Percentiles rank a stretch among this genome's conserved stretches.
These are phyloP conservation scores for Bombyx mori DNA, from an alignment of 1,140 invertebrate genomes.

Conservation along the genomic window DNA sequence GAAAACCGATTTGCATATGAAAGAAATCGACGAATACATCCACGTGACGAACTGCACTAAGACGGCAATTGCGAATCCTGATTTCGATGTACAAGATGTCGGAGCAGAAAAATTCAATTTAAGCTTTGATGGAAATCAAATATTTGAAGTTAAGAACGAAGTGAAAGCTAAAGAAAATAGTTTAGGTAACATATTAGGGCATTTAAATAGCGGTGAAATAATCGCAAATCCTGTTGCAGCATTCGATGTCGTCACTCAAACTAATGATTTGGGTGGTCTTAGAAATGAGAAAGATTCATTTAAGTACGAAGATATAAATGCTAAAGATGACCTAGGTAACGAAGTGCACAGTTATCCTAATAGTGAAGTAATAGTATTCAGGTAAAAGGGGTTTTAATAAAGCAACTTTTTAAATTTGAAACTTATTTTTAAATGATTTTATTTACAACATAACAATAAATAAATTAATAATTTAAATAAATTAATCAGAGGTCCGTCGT, in stretches of 20 bases:
- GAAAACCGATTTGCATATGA: constrained; percentile 21
- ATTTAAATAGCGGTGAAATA: constrained; percentile 7
- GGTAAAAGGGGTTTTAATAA: constrained; percentile 21
- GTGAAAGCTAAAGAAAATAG: background rate
- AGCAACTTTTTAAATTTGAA: constrained; percentile 44
- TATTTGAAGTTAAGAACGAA: background rate
- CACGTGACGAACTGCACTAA: constrained; percentile 5
- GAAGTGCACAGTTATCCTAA: background rate
- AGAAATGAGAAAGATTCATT: background rate
- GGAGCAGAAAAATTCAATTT: constrained; percentile 14
- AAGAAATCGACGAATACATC: constrained; percentile 19
- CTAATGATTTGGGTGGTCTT: background rate
- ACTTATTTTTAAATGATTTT: constrained; percentile 53
- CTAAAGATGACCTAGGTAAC: background rate
- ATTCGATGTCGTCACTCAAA: too few species aligned
- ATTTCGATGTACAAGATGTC: constrained; percentile 13
- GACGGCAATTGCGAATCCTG: constrained; percentile 3
- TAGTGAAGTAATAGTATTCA: constrained; percentile 14
- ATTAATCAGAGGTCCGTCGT: constrained; percentile 59
- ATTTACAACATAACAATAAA: constrained; percentile 60
- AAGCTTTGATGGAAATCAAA: constrained; percentile 1
- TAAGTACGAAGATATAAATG: background rate
- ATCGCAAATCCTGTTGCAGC: background rate
- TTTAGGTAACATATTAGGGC: constrained; percentile 4
- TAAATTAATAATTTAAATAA: constrained; percentile 64